Base-by-base conservation (phyloP, 92 coral and sea anemone genomes). In the Porites lobata region DNA sequence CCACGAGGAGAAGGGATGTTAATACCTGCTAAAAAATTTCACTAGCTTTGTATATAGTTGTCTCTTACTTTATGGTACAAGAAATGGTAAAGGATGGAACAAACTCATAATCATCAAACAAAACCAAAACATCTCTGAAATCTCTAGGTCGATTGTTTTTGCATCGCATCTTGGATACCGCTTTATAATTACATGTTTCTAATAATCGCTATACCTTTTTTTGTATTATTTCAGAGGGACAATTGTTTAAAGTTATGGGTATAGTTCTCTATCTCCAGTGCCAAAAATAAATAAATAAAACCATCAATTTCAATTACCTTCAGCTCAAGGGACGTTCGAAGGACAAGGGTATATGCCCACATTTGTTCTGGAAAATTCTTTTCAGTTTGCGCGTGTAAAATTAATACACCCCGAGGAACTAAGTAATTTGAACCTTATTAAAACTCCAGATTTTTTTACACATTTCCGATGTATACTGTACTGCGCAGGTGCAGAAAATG, bases 1-100 rank as follows among this genome's bases (percentile, higher is more conserved):
- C 80, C 14, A 76, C 80, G 32, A 29, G 32, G 32, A 9, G 80
- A 76, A 26, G 80, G 80, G 2, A 76, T 76, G 67, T 32, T 76
- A 15, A 20, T 20, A 54, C 50, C 50, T 24, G 80, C n/a, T 76
- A 52, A 50, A 26, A 76, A 66, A 7, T 29, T 59, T 47, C 62
- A 57, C 82, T 32, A 77, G 57, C 18, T 77, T 0, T 69, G 69
- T 8, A 77, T 77, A 6, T 77, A 77, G 17, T 74, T 50, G 24
- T 59, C 76, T 67, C 85, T 57, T 21, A 53, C 65, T 22, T 17
- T 65, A 12, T 50, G 54, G n/a, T 43, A 61, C 24, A 80, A n/a
- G 19, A 62, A 62, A 19, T 13, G 19, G 7, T 13, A 6, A 14
- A 14, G 18, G 20, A 18, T 14, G n/a, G 15, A 77, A 59, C n/a